Conservation (phyloP, 2,797 vertebrate species). For the Pempheris klunzingeri region DNA sequence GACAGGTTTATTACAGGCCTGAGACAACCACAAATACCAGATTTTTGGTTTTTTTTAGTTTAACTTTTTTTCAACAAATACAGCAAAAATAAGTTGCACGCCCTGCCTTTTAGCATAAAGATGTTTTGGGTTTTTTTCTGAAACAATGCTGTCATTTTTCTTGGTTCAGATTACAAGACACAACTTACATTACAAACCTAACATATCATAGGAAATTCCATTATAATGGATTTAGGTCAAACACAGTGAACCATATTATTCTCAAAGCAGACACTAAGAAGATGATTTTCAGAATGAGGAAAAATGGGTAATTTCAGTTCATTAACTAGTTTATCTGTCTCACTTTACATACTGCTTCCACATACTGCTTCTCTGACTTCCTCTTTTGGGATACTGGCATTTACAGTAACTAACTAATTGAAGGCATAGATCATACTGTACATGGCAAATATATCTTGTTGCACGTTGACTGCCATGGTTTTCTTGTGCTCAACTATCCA, state of each 20-base stretch:
- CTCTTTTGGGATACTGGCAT: conserved; percentile 3
- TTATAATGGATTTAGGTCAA: conserved; percentile 1
- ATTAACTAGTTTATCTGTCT: background rate
- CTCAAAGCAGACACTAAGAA: background rate
- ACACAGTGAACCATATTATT: background rate
- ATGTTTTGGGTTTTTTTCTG: too few relatives aligned
- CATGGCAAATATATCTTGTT: background rate
- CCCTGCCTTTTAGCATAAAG: too few relatives aligned
- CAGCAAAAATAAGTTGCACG: too few relatives aligned
- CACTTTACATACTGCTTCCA: background rate
- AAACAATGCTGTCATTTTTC: background rate
- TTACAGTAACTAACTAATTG: conserved; percentile 7
- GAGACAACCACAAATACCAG: too few relatives aligned
- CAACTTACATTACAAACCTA: conserved; percentile 3
- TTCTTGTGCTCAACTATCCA: conserved; percentile 2
- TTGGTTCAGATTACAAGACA: background rate
- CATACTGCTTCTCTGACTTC: conserved; percentile 1
- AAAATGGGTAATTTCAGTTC: background rate
- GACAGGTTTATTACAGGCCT: too few relatives aligned
- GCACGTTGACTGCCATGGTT: conserved; percentile 13
- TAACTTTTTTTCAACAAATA: too few relatives aligned
- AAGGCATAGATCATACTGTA: background rate
- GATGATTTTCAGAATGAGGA: background rate
- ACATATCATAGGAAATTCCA: background rate
- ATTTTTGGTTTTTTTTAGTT: too few relatives aligned